These are phyloP conservation scores for Phainopepla nitens DNA, from an alignment of 2,113 vertebrate species.

Conservation along the genomic window DNA sequence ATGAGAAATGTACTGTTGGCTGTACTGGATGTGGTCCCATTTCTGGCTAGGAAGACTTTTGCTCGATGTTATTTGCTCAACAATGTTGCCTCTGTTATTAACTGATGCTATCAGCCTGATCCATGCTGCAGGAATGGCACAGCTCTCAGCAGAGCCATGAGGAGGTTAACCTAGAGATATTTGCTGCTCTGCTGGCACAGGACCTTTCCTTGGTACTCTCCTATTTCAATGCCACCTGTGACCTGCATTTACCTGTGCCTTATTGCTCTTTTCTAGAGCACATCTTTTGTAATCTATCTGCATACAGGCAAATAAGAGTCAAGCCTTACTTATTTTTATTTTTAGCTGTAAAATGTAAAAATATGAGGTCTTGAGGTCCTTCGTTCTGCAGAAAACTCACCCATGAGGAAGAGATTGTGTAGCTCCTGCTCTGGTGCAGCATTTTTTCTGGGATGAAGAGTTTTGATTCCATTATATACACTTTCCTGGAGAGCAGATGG, in stretches of 20 bases:
- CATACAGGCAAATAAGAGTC: neutral
- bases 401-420: neutral
- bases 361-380: neutral
- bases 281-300: neutral
- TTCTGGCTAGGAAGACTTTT: neutral
- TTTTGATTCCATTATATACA: neutral
- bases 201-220: neutral
- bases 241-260: neutral
- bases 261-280: neutral
- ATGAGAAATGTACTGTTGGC: neutral
- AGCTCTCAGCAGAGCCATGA: neutral
- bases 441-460: neutral
- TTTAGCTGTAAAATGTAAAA: neutral
- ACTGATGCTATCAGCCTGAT: neutral
- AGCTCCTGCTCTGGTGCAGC: neutral
- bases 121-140: neutral
- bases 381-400: neutral
- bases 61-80: neutral
- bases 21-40: neutral
- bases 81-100: neutral
- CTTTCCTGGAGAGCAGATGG: neutral
- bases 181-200: neutral
- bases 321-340: neutral
- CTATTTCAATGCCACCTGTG: fast-evolving
- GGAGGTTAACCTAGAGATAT: neutral